These are phyloP conservation scores for Listronotus bonariensis DNA, from an alignment of 1,140 invertebrate species.

Conservation along the genomic window DNA sequence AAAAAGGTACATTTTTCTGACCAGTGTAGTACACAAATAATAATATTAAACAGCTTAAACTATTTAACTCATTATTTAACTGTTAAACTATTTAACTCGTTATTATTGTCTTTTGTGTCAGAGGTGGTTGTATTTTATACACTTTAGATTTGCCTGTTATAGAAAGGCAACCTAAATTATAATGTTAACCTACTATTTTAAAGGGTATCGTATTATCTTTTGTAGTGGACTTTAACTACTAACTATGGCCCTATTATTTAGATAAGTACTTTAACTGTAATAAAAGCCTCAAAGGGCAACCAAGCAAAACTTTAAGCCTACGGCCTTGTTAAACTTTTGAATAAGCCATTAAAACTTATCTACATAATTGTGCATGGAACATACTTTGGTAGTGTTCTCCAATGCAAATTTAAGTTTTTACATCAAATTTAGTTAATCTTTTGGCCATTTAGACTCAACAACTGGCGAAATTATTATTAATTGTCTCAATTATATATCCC, in stretches of 20 bases:
- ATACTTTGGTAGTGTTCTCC: neutral
- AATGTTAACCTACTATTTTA: conserved; percentile 5
- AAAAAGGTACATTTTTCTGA: no score
- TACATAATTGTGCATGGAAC: neutral
- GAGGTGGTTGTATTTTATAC: no score
- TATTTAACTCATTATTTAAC: no score
- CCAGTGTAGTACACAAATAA: no score
- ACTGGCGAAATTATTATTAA: no score
- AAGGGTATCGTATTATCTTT: conserved; percentile 24
- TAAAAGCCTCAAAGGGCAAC: conserved; percentile 22
- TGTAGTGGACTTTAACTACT: conserved; percentile 23
- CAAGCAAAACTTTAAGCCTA: conserved; percentile 9
- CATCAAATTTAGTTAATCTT: no score
- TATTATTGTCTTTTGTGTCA: no score
- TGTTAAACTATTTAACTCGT: conserved; percentile 10
- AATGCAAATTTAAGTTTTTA: no score
- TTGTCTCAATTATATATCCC: no score
- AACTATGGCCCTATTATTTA: conserved; percentile 20
- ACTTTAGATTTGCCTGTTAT: no score
- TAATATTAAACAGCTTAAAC: conserved; percentile 25
- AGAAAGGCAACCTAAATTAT: conserved; percentile 2
- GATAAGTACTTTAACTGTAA: conserved; percentile 14
- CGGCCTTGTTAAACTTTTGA: conserved; percentile 18
- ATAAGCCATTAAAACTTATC: conserved; percentile 22
- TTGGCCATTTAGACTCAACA: no score